Percentiles rank a stretch among this genome's conserved stretches.
Evolutionary conservation across 2,113 vertebrate genomes (phyloP).

Genomic region (Ctenodactylus gundi): DNA sequence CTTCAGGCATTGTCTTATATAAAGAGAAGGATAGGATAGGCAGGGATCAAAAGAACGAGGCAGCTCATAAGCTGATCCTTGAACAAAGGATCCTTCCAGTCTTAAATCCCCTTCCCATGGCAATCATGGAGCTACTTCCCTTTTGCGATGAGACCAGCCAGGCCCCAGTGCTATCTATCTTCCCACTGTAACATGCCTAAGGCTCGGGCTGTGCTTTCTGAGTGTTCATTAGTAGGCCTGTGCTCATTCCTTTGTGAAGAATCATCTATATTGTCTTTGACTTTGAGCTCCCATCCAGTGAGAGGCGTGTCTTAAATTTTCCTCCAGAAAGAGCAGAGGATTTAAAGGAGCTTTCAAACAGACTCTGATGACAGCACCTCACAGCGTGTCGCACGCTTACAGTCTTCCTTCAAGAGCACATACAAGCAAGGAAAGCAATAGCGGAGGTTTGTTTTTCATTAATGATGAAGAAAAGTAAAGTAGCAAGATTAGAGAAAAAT

Average conservation of each 20-base stretch:
- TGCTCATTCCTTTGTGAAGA: not conserved
- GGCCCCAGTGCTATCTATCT: not conserved
- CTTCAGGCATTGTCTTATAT: not conserved
- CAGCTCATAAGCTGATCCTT: not conserved
- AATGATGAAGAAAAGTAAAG: not conserved
- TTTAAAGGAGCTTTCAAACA: constrained; percentile 38
- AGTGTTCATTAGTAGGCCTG: not conserved
- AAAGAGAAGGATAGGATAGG: not conserved
- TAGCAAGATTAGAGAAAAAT: not conserved
- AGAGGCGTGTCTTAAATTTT: not conserved
- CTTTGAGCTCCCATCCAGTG: not conserved
- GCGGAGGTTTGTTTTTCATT: not conserved
- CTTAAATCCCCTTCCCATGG: not conserved
- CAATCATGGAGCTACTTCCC: not conserved
- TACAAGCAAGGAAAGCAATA: not conserved
- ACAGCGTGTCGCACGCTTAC: not conserved
- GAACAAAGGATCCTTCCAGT: not conserved
- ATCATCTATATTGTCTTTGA: not conserved
- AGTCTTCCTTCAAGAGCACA: not conserved
- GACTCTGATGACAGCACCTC: not conserved
- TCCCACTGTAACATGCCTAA: not conserved
- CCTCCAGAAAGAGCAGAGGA: not conserved
- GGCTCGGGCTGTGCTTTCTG: constrained; percentile 4
- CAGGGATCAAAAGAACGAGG: not conserved
- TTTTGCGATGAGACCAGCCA: not conserved